A percentile compares a stretch with the other conserved stretches of the same genome.
These are phyloP conservation scores for Drepana arcuata DNA, from an alignment of 1,140 invertebrate species.

Conservation along the genomic window DNA sequence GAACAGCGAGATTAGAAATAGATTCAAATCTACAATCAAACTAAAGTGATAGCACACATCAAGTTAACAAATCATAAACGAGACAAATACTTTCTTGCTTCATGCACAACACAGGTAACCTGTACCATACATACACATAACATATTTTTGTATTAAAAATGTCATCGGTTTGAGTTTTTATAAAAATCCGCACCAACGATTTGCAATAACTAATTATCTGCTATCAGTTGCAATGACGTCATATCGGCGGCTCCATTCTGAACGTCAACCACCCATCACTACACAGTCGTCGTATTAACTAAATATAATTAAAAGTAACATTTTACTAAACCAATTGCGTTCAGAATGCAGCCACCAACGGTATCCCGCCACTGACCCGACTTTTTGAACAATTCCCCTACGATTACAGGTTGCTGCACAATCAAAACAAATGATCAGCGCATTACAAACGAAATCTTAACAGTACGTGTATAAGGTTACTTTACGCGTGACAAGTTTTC, in stretches of 20 bases:
- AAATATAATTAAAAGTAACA: constrained; percentile 59
- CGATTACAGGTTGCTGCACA: no score
- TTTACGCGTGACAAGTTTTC: no score
- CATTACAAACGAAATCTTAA: no score
- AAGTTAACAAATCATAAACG: constrained; percentile 18
- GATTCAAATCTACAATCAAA: constrained; percentile 65
- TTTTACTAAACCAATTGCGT: constrained; percentile 35
- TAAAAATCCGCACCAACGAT: constrained; percentile 56
- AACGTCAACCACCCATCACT: constrained; percentile 27
- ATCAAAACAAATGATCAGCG: no score
- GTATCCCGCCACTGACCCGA: constrained; percentile 31
- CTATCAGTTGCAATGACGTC: constrained; percentile 45
- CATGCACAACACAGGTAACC: constrained; percentile 46
- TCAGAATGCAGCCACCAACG: constrained; percentile 33
- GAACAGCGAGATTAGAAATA: constrained; percentile 55
- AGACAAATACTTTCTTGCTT: constrained; percentile 64
- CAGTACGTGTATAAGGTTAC: no score
- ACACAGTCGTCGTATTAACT: constrained; percentile 52
- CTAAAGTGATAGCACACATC: constrained; percentile 16
- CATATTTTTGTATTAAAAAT: no score
- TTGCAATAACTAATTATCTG: constrained; percentile 56
- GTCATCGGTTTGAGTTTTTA: no score
- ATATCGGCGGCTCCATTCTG: constrained; percentile 26
- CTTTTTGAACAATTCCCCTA: no score
- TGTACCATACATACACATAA: constrained; percentile 56